Percentiles rank a stretch among this genome's conserved stretches.
phyloP scores from a whole-genome alignment of 2,113 vertebrate genomes.

The Ctenodactylus gundi region DNA sequence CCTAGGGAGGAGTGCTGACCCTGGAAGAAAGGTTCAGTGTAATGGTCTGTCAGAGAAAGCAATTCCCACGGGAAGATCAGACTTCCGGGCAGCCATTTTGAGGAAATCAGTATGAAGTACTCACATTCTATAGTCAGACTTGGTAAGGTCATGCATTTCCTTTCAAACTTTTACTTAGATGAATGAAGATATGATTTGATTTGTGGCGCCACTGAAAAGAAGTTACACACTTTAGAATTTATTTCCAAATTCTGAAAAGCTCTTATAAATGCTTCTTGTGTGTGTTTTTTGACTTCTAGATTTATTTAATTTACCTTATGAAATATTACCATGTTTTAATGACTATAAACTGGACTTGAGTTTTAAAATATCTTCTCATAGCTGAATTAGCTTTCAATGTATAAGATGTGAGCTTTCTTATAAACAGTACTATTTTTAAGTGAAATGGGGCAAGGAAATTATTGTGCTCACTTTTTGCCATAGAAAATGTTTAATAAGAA shows the following conservation, averaged over 20 bases:
- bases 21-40: background rate
- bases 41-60: background rate
- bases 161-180: background rate
- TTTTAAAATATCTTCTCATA: conserved; percentile 48
- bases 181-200: background rate
- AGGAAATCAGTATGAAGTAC: background rate
- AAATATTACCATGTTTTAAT: conserved; percentile 39
- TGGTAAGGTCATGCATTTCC: background rate
- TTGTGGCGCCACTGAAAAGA: background rate
- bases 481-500: conserved; percentile 56
- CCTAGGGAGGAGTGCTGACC: background rate
- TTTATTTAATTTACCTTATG: background rate
- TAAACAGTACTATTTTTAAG: conserved; percentile 4
- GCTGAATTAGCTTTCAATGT: conserved; percentile 32
- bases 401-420: background rate
- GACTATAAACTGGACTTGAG: background rate
- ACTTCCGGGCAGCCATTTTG: background rate
- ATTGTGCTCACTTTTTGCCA: conserved; percentile 22
- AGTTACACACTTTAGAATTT: background rate
- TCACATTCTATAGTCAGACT: background rate
- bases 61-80: background rate
- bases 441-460: conserved; percentile 29
- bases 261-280: background rate
- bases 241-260: background rate
- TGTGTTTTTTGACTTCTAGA: background rate